Conservation (phyloP, 1,140 invertebrate species). For the Chlorops oryzae region DNA sequence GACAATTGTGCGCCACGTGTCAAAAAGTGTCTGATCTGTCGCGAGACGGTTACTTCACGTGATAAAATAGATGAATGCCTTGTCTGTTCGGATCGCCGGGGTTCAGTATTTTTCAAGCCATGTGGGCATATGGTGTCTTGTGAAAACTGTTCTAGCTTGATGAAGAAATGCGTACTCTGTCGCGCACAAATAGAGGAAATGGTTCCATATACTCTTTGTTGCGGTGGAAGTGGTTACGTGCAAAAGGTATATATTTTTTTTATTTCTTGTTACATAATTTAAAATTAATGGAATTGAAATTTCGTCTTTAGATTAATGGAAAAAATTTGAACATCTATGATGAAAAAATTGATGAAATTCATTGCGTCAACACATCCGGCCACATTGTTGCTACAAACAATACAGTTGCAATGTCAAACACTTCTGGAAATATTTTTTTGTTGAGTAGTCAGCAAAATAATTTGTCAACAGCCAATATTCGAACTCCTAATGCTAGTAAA, state of each 20-base stretch:
- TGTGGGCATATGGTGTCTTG: slow-evolving; percentile 95
- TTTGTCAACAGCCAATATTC: slow-evolving; percentile 30
- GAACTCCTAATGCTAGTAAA: slow-evolving; percentile 22
- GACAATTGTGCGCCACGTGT: slow-evolving; percentile 83
- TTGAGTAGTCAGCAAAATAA: slow-evolving; percentile 13
- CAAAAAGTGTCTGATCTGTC: slow-evolving; percentile 92
- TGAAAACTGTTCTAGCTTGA: slow-evolving; percentile 82
- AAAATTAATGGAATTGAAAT: too few relatives aligned
- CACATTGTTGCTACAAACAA: slow-evolving; percentile 45
- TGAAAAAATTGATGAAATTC: slow-evolving; percentile 27
- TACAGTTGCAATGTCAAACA: slow-evolving; percentile 42
- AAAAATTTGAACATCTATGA: too few relatives aligned
- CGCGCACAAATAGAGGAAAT: slow-evolving; percentile 79
- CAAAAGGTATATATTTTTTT: slow-evolving; percentile 47
- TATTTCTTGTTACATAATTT: too few relatives aligned
- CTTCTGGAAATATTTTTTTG: too few relatives aligned
- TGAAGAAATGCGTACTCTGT: slow-evolving; percentile 96
- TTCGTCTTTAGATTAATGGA: too few relatives aligned
- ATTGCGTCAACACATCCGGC: slow-evolving; percentile 36
- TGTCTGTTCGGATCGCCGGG: slow-evolving; percentile 90
- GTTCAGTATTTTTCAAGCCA: slow-evolving; percentile 84
- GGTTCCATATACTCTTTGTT: slow-evolving; percentile 64
- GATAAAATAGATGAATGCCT: slow-evolving; percentile 93
- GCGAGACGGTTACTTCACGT: slow-evolving; percentile 69
- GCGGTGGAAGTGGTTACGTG: slow-evolving; percentile 54